A percentile compares a stretch with the other conserved stretches of the same genome.
Evolutionary conservation across 1,140 invertebrate genomes (phyloP).

Genomic region (Zaprionus lachaisei): DNA sequence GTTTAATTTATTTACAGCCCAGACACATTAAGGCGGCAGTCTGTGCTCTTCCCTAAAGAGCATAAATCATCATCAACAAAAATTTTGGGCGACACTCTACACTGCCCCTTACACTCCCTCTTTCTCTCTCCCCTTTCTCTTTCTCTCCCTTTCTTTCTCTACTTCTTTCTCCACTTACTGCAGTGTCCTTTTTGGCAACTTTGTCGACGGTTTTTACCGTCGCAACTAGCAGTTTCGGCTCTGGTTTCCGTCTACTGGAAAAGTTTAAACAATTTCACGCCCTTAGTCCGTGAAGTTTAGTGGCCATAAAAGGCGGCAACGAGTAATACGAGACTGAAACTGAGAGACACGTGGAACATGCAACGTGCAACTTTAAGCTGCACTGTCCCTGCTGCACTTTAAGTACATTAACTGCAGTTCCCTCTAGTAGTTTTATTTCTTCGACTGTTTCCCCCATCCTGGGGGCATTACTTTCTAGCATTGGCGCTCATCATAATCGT

Average conservation of each 20-base stretch:
- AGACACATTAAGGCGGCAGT: too few species aligned
- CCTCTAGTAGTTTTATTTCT: conserved; percentile 16
- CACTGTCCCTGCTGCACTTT: conserved; percentile 53
- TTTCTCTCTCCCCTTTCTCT: not conserved
- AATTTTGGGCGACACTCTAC: not conserved
- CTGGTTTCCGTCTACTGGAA: conserved; percentile 16
- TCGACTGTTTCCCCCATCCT: too few species aligned
- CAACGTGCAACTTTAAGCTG: conserved; percentile 1
- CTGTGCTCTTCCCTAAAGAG: conserved; percentile 8
- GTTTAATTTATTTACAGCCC: not conserved
- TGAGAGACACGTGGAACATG: conserved; percentile 57
- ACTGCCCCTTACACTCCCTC: not conserved
- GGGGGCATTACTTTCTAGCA: conserved; percentile 17
- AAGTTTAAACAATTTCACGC: conserved; percentile 75
- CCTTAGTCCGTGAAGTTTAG: conserved; percentile 48
- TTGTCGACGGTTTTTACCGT: conserved; percentile 47
- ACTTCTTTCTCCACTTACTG: not conserved
- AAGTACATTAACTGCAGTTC: conserved; percentile 67
- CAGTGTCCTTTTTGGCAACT: conserved; percentile 36
- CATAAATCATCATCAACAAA: conserved; percentile 18
- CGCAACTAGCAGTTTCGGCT: conserved; percentile 16
- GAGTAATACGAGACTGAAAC: conserved; percentile 30
- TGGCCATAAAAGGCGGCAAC: conserved; percentile 58
- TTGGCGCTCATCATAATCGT: not conserved
- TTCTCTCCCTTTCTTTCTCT: not conserved